These are phyloP conservation scores for Oophaga pumilio DNA, from an alignment of 2,113 vertebrate genomes.

Conservation along the genomic window DNA sequence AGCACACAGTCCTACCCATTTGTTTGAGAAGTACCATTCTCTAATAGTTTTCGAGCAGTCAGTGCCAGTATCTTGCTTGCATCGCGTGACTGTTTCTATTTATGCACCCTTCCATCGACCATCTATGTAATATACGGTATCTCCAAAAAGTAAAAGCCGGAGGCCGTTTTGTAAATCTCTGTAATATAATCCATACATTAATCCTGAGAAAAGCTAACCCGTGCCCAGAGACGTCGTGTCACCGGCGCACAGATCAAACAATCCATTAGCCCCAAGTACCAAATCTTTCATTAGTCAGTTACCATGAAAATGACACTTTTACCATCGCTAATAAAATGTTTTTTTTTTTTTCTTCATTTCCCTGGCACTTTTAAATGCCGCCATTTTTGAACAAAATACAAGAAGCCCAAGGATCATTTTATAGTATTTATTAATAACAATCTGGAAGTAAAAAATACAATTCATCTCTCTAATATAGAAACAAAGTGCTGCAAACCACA, in stretches of 20 bases:
- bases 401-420: background rate
- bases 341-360: background rate
- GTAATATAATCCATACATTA: slow-evolving; percentile 50
- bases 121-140: slow-evolving; percentile 1
- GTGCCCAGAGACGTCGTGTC: slow-evolving; percentile 29
- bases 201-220: slow-evolving; percentile 45
- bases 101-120: slow-evolving; percentile 2
- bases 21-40: background rate
- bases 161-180: slow-evolving; percentile 47
- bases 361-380: background rate
- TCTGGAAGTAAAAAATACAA: slow-evolving; percentile 47
- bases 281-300: background rate
- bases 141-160: slow-evolving; percentile 8
- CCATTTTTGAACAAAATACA: background rate
- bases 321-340: background rate
- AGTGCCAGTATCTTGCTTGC: background rate
- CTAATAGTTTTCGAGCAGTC: background rate
- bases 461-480: slow-evolving; percentile 30
- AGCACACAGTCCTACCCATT: background rate
- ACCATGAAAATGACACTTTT: slow-evolving; percentile 13
- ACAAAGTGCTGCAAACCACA: slow-evolving; percentile 33
- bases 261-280: slow-evolving; percentile 1
- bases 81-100: background rate
- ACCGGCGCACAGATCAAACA: slow-evolving; percentile 21
- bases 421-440: slow-evolving; percentile 43